Conservation (phyloP, 2,797 vertebrate genomes). For the Mormyrus hasselquistii region DNA sequence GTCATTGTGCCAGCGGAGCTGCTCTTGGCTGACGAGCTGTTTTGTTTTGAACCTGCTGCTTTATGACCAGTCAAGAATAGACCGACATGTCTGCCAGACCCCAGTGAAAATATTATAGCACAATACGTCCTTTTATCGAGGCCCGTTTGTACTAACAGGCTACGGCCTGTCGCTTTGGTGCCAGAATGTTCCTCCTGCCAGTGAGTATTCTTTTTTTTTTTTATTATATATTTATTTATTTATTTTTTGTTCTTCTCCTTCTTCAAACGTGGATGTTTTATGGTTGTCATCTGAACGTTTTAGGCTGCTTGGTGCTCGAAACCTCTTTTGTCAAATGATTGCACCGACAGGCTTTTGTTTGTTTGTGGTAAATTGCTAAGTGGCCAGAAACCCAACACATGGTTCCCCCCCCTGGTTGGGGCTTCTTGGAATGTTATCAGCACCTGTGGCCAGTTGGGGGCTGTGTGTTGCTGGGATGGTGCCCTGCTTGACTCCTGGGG, state of each 20-base stretch:
- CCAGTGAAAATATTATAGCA: conserved; percentile 13
- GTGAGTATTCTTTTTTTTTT: background rate
- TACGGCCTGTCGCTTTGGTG: background rate
- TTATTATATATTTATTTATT: no score
- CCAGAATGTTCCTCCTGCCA: background rate
- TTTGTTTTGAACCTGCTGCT: conserved; percentile 12
- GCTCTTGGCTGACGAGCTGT: background rate
- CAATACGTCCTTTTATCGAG: conserved; percentile 9
- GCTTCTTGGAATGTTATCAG: background rate
- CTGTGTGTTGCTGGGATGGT: background rate
- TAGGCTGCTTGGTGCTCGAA: background rate
- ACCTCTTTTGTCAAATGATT: background rate
- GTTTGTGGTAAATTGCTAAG: background rate
- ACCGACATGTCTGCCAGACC: background rate
- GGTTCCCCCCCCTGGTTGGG: background rate
- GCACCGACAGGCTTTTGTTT: background rate
- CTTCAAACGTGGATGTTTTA: background rate
- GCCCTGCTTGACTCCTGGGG: background rate
- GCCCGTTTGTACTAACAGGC: conserved; percentile 1
- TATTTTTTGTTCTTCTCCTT: background rate
- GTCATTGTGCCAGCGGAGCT: background rate
- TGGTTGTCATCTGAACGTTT: background rate
- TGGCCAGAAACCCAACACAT: background rate
- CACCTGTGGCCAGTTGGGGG: background rate
- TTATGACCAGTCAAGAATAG: conserved; percentile 13